Conservation (phyloP, 2,113 vertebrate genomes). For the Corythaixoides concolor region DNA sequence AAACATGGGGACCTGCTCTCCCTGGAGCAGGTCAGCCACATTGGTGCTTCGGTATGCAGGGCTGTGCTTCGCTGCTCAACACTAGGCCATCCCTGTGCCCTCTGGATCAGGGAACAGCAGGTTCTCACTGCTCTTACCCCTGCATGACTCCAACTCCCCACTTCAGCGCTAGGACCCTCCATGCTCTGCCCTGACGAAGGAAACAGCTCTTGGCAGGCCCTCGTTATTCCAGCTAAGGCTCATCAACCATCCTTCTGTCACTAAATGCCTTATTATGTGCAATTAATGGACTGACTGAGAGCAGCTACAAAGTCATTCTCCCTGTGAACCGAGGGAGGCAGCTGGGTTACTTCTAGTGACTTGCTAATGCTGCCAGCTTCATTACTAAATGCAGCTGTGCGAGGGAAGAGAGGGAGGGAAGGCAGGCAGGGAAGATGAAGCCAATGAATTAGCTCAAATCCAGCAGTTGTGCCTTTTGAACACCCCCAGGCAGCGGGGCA, state of each 20-base stretch:
- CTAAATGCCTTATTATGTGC: conserved; percentile 70
- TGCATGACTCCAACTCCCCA: rapidly evolving
- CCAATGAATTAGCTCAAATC: background rate
- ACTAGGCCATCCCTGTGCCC: rapidly evolving
- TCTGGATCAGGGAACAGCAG: background rate
- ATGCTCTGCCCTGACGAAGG: background rate
- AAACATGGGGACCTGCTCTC: background rate
- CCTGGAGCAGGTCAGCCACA: rapidly evolving
- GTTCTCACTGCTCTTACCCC: background rate
- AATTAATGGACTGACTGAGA: conserved; percentile 68
- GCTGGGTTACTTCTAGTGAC: conserved; percentile 52
- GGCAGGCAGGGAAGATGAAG: background rate
- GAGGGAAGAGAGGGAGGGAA: background rate
- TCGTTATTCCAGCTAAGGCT: conserved; percentile 68
- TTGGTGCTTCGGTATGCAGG: rapidly evolving
- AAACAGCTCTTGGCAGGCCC: conserved; percentile 51
- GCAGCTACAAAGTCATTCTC: conserved; percentile 47
- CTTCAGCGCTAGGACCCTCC: background rate
- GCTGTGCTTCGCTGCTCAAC: background rate
- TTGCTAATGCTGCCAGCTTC: conserved; percentile 29
- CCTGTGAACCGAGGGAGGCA: conserved; percentile 15
- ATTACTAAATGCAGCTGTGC: conserved; percentile 46
- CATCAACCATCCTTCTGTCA: conserved; percentile 71
- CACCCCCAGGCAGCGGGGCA: background rate
- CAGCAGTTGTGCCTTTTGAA: background rate